Base-by-base conservation (phyloP, 37 sponge, comb jelly and placozoan species). In the Agelas oroides region DNA sequence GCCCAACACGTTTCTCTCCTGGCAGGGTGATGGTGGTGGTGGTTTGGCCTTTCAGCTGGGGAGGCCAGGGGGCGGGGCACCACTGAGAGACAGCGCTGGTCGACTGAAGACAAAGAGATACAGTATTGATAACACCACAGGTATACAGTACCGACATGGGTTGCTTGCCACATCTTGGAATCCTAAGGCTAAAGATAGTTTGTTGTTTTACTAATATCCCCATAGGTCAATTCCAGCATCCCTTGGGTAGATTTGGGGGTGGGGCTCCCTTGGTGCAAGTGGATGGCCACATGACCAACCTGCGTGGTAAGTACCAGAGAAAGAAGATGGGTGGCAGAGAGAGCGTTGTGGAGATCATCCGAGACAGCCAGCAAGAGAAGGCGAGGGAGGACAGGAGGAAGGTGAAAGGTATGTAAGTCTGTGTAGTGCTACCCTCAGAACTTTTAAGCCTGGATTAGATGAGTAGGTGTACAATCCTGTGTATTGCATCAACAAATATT, bases 201-300 rank as follows among this genome's bases (percentile, higher is more conserved):
- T 56, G 58, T 56, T 56, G 58, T 18, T n/a, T n/a, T n/a, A n/a
- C n/a, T n/a, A n/a, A n/a, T n/a, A n/a, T n/a, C n/a, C n/a, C n/a
- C n/a, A n/a, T n/a, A n/a, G n/a, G n/a, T n/a, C n/a, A n/a, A n/a
- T n/a, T n/a, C n/a, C n/a, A n/a, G 64, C 67, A 84, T 36, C 90
- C 90, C 13, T 90, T 85, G 90, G 91, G 91, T 54, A 86, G 71
- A 31, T 78, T 83, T 19, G 87, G 87, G 1, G 82, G 65, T 21
- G 87, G 87, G 21, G 86, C 87, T 57, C 91, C 91, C 14, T 60
- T 81, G 37, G 58, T n/a, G 19, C 39, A 68, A 32, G 28, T 36
- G 0, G 1, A 39, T 57, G 86, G 91, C 2, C 60, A 86, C 12
- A 31, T 70, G 15, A 73, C 28, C 19, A 28, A 1, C 52, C 11